Evolutionary conservation across 2,888 invertebrate species (phyloP).

Genomic region (Cantharis nigra): DNA sequence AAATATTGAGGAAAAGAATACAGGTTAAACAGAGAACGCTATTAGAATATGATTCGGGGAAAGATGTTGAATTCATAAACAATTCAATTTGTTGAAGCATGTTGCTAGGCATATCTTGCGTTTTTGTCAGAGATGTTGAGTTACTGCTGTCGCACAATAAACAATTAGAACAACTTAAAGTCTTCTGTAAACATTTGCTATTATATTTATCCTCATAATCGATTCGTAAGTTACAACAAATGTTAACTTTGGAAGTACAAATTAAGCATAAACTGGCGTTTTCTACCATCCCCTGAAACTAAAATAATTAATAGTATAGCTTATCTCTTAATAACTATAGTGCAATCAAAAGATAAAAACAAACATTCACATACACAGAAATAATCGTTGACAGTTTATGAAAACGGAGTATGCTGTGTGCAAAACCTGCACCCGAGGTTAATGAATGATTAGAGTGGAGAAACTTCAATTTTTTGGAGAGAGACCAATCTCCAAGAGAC

Average conservation of each 20-base stretch:
- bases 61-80: constrained; percentile 24
- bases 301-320: not conserved
- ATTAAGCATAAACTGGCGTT: constrained; percentile 15
- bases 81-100: constrained; percentile 7
- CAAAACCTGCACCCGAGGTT: too few relatives aligned
- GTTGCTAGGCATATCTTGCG: constrained; percentile 18
- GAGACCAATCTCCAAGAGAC: too few relatives aligned
- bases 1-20: constrained; percentile 16
- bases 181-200: not conserved
- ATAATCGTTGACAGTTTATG: too few relatives aligned
- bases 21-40: constrained; percentile 24
- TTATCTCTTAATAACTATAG: too few relatives aligned
- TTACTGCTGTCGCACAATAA: constrained; percentile 22
- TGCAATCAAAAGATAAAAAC: too few relatives aligned
- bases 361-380: too few relatives aligned
- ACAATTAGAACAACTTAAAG: constrained; percentile 8
- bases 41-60: constrained; percentile 6
- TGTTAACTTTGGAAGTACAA: constrained; percentile 22
- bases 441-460: too few relatives aligned
- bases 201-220: constrained; percentile 20
- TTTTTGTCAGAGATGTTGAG: constrained; percentile 3
- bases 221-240: constrained; percentile 16
- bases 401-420: too few relatives aligned
- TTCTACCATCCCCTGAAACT: constrained; percentile 13
- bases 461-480: too few relatives aligned